Base-by-base conservation (phyloP, 2,888 invertebrate genomes). In the Ceratothoa steindachneri region DNA sequence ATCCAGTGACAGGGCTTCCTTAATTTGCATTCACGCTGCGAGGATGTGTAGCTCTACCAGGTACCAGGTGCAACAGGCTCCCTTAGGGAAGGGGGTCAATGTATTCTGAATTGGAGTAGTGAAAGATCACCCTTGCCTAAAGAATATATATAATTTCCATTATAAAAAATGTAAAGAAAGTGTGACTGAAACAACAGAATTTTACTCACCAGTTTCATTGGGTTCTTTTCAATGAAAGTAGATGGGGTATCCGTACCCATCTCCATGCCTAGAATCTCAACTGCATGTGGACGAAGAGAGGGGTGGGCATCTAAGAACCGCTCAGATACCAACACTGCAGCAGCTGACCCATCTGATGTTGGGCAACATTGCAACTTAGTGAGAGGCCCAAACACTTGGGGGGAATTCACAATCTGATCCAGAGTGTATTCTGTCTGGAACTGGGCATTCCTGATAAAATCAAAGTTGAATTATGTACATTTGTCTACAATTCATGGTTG, bases 291-390 rank as follows among this genome's bases (percentile, higher is more conserved):
- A 83, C 73, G 74, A 3, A 77, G 66, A n/a, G n/a, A n/a, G 4
- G 91, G 90, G 82, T 95, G 91, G 31, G 88, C 87, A 76, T 88
- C 89, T 0, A 99, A 95, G 84, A 96, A 99, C 15, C 90, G 89
- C 85, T 98, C 97, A 9, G 93, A 94, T 80, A 91, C 96, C 55
- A 99, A 82, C 76, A 99, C 88, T 0, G 92, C 97, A 28, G 97
- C 96, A 28, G 95, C 98, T 0, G 95, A 90, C n/a, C 99, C 99
- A 85, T 99, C 97, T 66, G 97, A 97, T 0, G 98, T 99, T 0
- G 98, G 98, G 83, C 97, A 97, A 85, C 99, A 99, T 84, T 97
- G 97, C 12, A 98, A 87, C 84, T 97, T 97, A 0, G 98, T 99
- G 66, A 99, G 86, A 0, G 95, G 93, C 1, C 93, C 95, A 85